Evolutionary conservation across 2,797 vertebrate species (phyloP), one percentile per base, ranked within the genome.

Genomic region (Myotis pilosus): DNA sequence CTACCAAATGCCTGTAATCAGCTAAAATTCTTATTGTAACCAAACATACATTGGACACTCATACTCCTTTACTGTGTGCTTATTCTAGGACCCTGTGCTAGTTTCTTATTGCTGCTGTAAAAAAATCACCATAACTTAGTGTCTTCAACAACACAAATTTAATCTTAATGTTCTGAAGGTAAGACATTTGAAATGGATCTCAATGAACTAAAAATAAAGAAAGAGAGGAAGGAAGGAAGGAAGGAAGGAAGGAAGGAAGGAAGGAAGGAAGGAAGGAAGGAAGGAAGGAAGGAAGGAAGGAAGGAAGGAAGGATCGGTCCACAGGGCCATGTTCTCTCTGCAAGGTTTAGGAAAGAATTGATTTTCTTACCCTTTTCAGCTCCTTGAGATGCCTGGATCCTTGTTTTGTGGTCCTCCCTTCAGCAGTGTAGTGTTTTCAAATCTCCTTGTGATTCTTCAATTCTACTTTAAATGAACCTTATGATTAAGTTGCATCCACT

Each of bases 231-330:
- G 20, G 23, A 60, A 60, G 23, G 25, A 60, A 64, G 6, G 41
- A 44, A 44, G 5, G 41, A 44, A 47, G 44, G 3, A 0, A 47
- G 44, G 1, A 0, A 47, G 11, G 1, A 1, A 47, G 44, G 1
- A 13, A 47, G 44, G 1, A 3, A 47, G 44, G 1, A 12, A 47
- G 44, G 13, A 47, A 57, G 8, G 19, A 30, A 49, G 8, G 11
- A 44, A 30, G 7, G 41, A 20, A 41, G 20, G 23, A 60, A 60
- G 57, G 28, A 62, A 64, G 6, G 1, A n/a, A 66, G 44, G 0
- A 47, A 47, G 44, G 0, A 13, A 44, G 41, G 2, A 44, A 44
- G 9, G 10, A 44, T n/a, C n/a, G n/a, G 1, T 76, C 6, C 22
- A 3, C 16, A 17, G 3, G 22, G 9, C 41, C 41, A 44, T 44